Evolutionary conservation across 2,113 vertebrate species (phyloP), one percentile per base, ranked within the genome.

Genomic region (Callipepla squamata): DNA sequence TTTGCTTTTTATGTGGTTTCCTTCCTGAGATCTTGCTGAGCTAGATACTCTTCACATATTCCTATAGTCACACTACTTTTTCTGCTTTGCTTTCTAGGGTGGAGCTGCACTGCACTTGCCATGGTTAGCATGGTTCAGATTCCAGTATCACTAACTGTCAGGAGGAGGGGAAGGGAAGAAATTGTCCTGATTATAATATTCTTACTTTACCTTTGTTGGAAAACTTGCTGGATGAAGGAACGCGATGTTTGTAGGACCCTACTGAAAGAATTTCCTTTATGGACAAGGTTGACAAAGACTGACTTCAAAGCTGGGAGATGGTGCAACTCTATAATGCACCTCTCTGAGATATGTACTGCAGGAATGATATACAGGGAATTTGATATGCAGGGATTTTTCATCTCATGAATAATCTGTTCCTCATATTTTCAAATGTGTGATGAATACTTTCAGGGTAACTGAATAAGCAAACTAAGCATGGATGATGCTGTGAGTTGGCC

Each of bases 301-400:
- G 44, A 47, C 32, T 38, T 23, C 80, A 83, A 82, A 61, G 34
- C 32, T 17, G 10, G 47, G 57, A 18, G 15, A 55, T 55, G 65
- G 26, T 0, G 0, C 14, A n/a, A n/a, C 5, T 45, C 32, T 63
- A 42, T 17, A 26, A 32, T 1, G 30, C 0, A 10, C 59, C 42
- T 85, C 48, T 53, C 51, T 50, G 38, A 77, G 47, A 58, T 74
- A 48, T 5, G 48, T 38, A 74, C 80, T 63, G 69, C 38, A 57
- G 51, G 42, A 84, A 62, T 10, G 36, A 80, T 8, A 23, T 0
- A 23, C 69, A 85, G 80, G 23, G 73, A 67, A 78, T 23, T 28
- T 55, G 51, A 53, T 53, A 16, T 53, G 34, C 69, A 70, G 59
- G 66, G 28, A 50, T 21, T 59, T 59, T 58, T 74, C 20, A 55